Evolutionary conservation across 1,140 invertebrate species (phyloP).

Genomic region (Rhizoglyphus robini): DNA sequence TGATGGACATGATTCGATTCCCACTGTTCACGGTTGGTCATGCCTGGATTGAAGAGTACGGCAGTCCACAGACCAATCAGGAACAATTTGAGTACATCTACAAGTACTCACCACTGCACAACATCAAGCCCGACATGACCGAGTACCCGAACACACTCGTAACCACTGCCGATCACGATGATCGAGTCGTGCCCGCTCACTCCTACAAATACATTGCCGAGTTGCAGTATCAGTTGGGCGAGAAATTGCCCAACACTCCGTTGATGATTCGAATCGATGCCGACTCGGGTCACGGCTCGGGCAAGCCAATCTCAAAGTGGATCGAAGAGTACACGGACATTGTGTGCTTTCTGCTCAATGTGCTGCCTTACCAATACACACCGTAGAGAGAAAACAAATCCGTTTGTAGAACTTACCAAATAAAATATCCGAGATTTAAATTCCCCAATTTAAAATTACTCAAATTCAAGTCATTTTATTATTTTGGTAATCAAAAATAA

Average conservation of each 20-base stretch:
- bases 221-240: constrained; percentile 59
- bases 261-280: constrained; percentile 77
- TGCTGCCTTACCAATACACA: no score
- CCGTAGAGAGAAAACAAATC: no score
- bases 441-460: no score
- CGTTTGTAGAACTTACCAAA: no score
- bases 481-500: no score
- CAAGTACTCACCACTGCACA: constrained; percentile 51
- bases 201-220: constrained; percentile 87
- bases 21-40: constrained; percentile 97
- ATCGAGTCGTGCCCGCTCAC: constrained; percentile 87
- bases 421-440: no score
- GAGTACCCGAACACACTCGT: constrained; percentile 75
- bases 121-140: constrained; percentile 44
- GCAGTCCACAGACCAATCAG: constrained; percentile 64
- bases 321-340: constrained; percentile 62
- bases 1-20: constrained; percentile 92
- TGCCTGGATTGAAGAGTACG: constrained; percentile 92
- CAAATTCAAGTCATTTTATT: no score
- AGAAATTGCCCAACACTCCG: constrained; percentile 53
- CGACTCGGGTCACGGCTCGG: constrained; percentile 87
- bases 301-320: constrained; percentile 85
- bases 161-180: constrained; percentile 87
- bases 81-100: constrained; percentile 55
- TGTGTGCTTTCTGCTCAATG: background rate